phyloP scores from a whole-genome alignment of 1,140 invertebrate species.

The Aplysia californica region DNA sequence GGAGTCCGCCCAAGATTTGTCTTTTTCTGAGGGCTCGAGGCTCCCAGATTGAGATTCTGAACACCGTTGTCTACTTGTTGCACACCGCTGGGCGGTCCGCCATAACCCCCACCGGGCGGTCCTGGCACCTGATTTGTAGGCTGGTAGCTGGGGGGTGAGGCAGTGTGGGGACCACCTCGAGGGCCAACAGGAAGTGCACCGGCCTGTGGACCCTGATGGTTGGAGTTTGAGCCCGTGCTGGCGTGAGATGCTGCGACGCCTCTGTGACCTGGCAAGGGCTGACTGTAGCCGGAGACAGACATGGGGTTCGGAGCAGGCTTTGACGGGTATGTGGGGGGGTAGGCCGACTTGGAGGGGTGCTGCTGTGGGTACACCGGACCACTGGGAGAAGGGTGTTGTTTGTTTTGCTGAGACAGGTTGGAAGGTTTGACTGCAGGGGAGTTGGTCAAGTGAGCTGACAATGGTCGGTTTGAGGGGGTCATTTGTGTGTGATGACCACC shows the following conservation, averaged over 20 bases:
- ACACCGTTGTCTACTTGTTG: no score
- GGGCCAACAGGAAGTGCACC: not conserved
- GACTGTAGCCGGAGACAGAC: constrained; percentile 8
- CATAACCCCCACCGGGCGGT: no score
- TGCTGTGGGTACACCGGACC: not conserved
- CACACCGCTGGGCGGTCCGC: no score
- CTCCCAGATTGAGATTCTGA: not conserved
- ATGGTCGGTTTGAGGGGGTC: constrained; percentile 21
- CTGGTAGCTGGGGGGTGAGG: not conserved
- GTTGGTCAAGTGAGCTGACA: not conserved
- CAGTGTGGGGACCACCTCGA: not conserved
- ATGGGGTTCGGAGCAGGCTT: not conserved
- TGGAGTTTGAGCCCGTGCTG: no score
- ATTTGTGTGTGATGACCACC: no score
- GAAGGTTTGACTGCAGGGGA: not conserved
- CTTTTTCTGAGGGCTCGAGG: not conserved
- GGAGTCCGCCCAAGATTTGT: not conserved
- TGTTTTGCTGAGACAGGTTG: not conserved
- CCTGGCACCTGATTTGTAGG: not conserved
- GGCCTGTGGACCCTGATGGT: not conserved
- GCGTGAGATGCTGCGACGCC: not conserved
- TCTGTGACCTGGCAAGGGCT: constrained; percentile 18
- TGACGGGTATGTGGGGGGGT: not conserved
- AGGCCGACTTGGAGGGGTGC: not conserved
- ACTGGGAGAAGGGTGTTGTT: not conserved